Base-by-base conservation (phyloP, 1,140 invertebrate genomes). In the Brachionus manjavacas region DNA sequence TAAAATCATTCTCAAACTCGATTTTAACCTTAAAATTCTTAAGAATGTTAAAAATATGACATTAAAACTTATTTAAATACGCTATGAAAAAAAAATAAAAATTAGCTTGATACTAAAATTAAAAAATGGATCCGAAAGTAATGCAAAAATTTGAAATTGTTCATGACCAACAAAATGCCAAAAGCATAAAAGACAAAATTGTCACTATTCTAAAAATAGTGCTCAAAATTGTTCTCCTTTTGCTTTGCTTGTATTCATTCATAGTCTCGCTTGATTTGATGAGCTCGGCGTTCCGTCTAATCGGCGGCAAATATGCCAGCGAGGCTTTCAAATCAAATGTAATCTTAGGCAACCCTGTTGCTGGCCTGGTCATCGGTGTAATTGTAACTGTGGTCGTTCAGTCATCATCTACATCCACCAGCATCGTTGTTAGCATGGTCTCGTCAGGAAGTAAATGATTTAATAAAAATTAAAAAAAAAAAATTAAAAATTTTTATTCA, bases 351-450 rank as follows among this genome's bases (percentile, higher is more conserved):
- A 92, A 92, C 86, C 92, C 92, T 4, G 88, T 92, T 23, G 90
- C 88, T 9, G 90, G 90, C 0, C 87, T 92, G 66, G 92, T 93
- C 89, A 90, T 93, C 64, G 92, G 92, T 12, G 90, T 93, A 66
- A 86, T 93, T 83, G 90, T 91, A 3, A 93, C 92, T 0, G 92
- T 93, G 0, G 86, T 93, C 2, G 90, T 93, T 7, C 92, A 93
- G 87, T 91, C 90, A 86, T 92, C 91, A n/a, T 92, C 91, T 3
- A 93, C 92, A 1, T 91, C 92, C 3, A 92, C 91, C 0, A 92
- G 91, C 3, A 92, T 93, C 41, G 88, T 93, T 28, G 92, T 93
- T 23, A 90, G 91, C 60, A 92, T 93, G 91, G 91, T 93, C 7
- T 90, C 90, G 4, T 88, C 91, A 16, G 87, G 87, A 78, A 86